phyloP scores from a whole-genome alignment of 2,113 vertebrate species.

The Gorsachius goisagi region DNA sequence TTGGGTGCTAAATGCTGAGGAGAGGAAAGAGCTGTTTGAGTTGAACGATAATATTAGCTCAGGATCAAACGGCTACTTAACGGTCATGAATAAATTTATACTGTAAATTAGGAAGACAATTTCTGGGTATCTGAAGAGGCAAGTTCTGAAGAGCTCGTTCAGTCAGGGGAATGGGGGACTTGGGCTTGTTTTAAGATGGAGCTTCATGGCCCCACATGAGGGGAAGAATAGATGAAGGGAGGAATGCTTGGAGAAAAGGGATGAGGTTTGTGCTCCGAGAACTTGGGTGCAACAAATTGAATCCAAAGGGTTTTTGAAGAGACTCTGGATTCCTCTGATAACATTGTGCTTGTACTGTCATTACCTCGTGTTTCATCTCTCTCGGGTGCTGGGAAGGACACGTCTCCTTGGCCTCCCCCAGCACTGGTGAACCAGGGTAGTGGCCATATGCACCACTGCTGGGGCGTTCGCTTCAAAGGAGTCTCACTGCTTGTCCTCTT shows the following conservation, averaged over 20 bases:
- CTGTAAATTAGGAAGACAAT: neutral
- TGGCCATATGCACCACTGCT: neutral
- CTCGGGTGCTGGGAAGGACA: neutral
- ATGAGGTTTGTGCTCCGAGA: neutral
- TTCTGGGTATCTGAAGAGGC: neutral
- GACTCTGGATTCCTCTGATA: neutral
- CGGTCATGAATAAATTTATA: neutral
- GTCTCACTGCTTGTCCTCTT: neutral
- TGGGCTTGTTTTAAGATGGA: neutral
- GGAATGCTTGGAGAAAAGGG: neutral
- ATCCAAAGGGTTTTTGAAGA: neutral
- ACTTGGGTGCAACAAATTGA: neutral
- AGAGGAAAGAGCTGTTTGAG: neutral
- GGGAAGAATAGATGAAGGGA: neutral
- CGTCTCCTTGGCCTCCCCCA: neutral
- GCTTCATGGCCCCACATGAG: fast-evolving
- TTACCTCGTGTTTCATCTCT: fast-evolving
- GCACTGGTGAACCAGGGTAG: neutral
- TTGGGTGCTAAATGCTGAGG: neutral
- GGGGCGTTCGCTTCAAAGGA: neutral
- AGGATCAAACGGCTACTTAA: neutral
- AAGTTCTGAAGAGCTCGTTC: neutral
- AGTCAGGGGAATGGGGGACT: neutral
- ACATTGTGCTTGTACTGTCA: neutral
- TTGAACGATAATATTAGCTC: neutral